phyloP scores from a whole-genome alignment of 2,888 invertebrate genomes.

The Ectropis crepuscularia region DNA sequence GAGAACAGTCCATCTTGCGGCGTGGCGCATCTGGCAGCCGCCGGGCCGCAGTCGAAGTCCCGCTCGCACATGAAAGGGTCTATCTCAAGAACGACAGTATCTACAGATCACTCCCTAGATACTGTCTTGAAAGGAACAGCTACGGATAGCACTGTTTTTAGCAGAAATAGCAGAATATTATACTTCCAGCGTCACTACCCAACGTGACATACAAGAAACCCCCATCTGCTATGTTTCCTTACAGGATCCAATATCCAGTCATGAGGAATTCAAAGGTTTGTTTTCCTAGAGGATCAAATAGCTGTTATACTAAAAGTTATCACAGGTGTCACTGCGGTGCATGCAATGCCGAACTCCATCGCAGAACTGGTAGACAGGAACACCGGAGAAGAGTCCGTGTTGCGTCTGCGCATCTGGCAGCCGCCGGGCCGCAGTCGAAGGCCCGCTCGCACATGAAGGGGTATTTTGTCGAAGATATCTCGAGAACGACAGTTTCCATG shows the following conservation, averaged over 20 bases:
- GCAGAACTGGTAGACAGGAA: slow-evolving; percentile 87
- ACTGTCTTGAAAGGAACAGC: too few species aligned
- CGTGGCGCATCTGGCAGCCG: slow-evolving; percentile 87
- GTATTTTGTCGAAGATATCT: slow-evolving; percentile 89
- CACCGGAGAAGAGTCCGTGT: slow-evolving; percentile 80
- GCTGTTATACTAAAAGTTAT: slow-evolving; percentile 78
- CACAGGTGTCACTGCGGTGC: slow-evolving; percentile 89
- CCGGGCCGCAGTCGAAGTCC: slow-evolving; percentile 87
- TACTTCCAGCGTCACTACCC: too few species aligned
- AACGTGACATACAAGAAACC: too few species aligned
- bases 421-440: slow-evolving; percentile 87
- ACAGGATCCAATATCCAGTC: too few species aligned
- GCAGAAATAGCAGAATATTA: too few species aligned
- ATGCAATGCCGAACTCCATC: slow-evolving; percentile 87
- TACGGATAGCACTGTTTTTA: too few species aligned
- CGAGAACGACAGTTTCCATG: too few species aligned
- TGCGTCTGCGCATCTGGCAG: slow-evolving; percentile 87
- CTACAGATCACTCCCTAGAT: too few species aligned
- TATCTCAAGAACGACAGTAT: too few species aligned
- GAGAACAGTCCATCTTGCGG: slow-evolving; percentile 69
- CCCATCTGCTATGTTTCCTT: too few species aligned
- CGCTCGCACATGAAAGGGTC: slow-evolving; percentile 84
- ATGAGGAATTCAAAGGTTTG: too few species aligned
- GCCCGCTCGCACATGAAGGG: slow-evolving; percentile 85
- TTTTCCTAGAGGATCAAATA: not conserved